phyloP scores from a whole-genome alignment of 2,113 vertebrate species.

The Hydrolagus affinis region DNA sequence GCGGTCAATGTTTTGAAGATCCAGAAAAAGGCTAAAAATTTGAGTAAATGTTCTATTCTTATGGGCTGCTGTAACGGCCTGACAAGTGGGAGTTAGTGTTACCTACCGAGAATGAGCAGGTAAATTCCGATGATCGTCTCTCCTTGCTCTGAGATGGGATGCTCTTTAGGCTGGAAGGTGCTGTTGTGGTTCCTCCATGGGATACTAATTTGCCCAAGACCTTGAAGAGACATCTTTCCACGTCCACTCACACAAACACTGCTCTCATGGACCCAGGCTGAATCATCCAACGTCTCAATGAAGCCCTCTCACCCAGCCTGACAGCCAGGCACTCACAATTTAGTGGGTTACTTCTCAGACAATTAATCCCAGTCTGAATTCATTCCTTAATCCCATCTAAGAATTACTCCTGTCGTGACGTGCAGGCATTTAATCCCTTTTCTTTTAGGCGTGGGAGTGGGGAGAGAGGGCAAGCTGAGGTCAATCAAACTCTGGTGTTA shows the following conservation, averaged over 20 bases:
- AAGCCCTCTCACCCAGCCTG: conserved; percentile 40
- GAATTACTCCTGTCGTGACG: conserved; percentile 39
- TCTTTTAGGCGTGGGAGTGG: not conserved
- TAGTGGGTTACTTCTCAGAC: conserved; percentile 25
- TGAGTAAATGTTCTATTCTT: not conserved
- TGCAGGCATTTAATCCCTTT: conserved; percentile 34
- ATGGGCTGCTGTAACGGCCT: not conserved
- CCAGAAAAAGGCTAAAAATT: not conserved
- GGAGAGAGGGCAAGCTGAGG: not conserved
- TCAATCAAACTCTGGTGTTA: not conserved
- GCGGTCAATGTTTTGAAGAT: not conserved
- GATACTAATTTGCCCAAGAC: conserved; percentile 58
- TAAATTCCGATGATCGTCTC: conserved; percentile 69
- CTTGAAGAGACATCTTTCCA: conserved; percentile 58
- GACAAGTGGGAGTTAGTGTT: not conserved
- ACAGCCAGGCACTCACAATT: conserved; percentile 40
- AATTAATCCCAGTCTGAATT: conserved; percentile 41
- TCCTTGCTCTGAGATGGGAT: conserved; percentile 64
- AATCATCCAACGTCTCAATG: conserved; percentile 28
- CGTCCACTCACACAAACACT: conserved; percentile 34
- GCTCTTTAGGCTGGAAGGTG: conserved; percentile 57
- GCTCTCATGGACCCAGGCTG: conserved; percentile 38
- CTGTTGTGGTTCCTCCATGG: conserved; percentile 77
- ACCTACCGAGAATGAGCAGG: conserved; percentile 63
- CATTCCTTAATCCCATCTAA: conserved; percentile 51